These are phyloP conservation scores for Leptocoma aspasia DNA, from an alignment of 2,113 vertebrate genomes.

Conservation along the genomic window DNA sequence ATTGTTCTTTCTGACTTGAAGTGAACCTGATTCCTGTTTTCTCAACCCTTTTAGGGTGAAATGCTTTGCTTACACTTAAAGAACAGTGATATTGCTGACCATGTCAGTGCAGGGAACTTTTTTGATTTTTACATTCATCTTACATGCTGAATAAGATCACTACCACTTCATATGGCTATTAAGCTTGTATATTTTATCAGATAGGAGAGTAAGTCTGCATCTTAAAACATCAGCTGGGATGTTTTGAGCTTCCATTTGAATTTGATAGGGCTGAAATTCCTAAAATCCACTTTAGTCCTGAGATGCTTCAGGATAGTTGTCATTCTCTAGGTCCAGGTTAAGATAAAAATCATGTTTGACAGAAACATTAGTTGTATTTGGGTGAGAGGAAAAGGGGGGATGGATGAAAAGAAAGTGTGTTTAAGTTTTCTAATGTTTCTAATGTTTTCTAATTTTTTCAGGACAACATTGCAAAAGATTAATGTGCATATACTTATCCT, in stretches of 20 bases:
- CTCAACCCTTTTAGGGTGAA: not conserved
- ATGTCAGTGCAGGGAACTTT: not conserved
- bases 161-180: not conserved
- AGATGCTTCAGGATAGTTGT: not conserved
- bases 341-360: not conserved
- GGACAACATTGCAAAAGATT: not conserved
- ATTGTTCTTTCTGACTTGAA: not conserved
- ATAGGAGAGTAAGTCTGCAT: not conserved
- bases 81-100: not conserved
- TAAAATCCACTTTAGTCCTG: not conserved
- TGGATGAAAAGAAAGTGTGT: not conserved
- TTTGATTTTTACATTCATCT: not conserved
- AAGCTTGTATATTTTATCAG: not conserved
- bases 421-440: not conserved
- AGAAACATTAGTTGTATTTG: not conserved
- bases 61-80: not conserved
- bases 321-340: not conserved
- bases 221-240: not conserved
- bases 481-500: not conserved
- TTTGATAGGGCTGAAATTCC: not conserved
- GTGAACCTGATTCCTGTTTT: not conserved
- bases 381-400: rapidly evolving
- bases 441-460: too few species aligned
- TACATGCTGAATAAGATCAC: not conserved
- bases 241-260: not conserved